Evolutionary conservation across 1,140 invertebrate genomes (phyloP), one percentile per base, ranked within the genome.

Genomic region (Zaprionus vittiger): DNA sequence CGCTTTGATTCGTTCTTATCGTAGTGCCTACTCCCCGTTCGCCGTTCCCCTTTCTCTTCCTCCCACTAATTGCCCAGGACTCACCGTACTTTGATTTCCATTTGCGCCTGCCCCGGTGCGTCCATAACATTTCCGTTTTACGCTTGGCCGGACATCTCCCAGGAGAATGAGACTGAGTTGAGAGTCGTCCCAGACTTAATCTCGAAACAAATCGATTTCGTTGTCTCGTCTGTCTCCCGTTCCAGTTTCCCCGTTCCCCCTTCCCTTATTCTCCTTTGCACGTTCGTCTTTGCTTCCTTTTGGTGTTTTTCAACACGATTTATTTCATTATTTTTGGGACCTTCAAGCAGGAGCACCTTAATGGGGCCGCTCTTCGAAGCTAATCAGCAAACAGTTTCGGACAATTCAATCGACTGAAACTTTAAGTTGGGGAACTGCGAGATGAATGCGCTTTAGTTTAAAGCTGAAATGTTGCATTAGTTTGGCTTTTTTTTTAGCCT

Each of bases 161-260:
- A 47, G 77, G 79, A 87, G 80, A 77, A 59, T 52, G 47, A 20
- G 47, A 20, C 20, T 7, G 41, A 14, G 70, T 54, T 66, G 71
- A 74, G 71, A 72, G 68, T 52, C 70, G 72, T 77, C 81, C 78
- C 75, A 77, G 90, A 87, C 90, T 91, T 91, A 91, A 91, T 91
- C 90, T 90, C 68, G 81, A 91, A 91, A 91, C 83, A 91, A 91
- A 91, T 91, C 90, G 90, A 91, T 91, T 91, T 77, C 74, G 80
- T 81, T 80, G 78, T 83, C 84, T 67, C 55, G 75, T 80, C 81
- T 83, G 68, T 41, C 52, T 38, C 47, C 31, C 20, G 12, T 56
- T 26, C 7, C 41, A 31, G 14, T 31, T 31, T 7, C 22, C 22
- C 26, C 4, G 17, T 59, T 63, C 59, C 11, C 47, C 28, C 44